Conservation (phyloP, 1,140 invertebrate genomes). For the Hestina assimilis region DNA sequence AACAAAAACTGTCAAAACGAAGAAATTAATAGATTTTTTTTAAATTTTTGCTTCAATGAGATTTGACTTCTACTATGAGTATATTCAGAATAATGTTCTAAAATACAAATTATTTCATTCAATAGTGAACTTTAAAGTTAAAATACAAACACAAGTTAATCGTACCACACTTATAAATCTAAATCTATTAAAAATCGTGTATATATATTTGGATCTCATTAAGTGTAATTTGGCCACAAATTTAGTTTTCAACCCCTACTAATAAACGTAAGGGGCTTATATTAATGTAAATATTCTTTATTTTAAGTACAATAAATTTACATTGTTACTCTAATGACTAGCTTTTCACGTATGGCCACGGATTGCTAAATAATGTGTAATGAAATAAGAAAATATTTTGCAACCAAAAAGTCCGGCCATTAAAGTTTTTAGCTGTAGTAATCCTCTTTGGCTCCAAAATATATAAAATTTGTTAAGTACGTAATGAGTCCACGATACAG, state of each 20-base stretch:
- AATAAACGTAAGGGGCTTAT: constrained; percentile 60
- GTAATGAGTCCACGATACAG: constrained; percentile 25
- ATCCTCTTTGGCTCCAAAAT: constrained; percentile 47
- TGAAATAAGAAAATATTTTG: constrained; percentile 27
- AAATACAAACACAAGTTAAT: constrained; percentile 38
- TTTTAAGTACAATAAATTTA: constrained; percentile 73
- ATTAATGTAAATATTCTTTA: constrained; percentile 72
- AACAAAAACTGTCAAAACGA: too few relatives aligned
- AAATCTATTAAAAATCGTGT: constrained; percentile 68
- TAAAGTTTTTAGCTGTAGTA: background rate
- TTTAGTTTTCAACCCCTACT: constrained; percentile 62
- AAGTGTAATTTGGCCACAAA: constrained; percentile 76
- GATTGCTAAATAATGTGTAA: constrained; percentile 37
- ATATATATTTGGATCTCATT: constrained; percentile 75
- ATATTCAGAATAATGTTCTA: constrained; percentile 1
- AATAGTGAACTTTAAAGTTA: constrained; percentile 2
- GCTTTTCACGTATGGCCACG: constrained; percentile 71
- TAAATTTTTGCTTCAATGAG: too few relatives aligned
- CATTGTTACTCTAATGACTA: constrained; percentile 74
- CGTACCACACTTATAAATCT: constrained; percentile 51
- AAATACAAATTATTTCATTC: background rate
- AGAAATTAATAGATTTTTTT: too few relatives aligned
- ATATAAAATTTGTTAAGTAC: constrained; percentile 28
- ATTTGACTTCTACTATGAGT: too few relatives aligned
- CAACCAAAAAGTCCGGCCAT: constrained; percentile 36